A percentile compares a stretch with the other conserved stretches of the same genome.
These are phyloP conservation scores for Typhlichthys subterraneus DNA, from an alignment of 2,797 vertebrate species.

Conservation along the genomic window DNA sequence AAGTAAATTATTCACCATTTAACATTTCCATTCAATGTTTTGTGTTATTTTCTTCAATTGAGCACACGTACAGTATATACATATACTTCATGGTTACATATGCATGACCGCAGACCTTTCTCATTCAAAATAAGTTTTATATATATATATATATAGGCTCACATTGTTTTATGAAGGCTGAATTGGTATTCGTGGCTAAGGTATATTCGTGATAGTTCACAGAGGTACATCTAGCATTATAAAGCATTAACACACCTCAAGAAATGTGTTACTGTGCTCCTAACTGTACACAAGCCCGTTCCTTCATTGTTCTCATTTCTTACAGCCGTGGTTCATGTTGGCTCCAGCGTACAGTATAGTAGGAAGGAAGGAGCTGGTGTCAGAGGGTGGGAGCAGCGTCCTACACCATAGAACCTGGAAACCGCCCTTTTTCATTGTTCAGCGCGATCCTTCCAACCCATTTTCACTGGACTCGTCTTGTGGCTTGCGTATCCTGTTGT, in stretches of 20 bases:
- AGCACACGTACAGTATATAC: too few relatives aligned
- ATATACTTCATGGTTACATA: too few relatives aligned
- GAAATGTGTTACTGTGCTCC: slow-evolving; percentile 25
- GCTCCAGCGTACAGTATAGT: slow-evolving; percentile 76
- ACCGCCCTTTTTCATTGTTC: slow-evolving; percentile 81
- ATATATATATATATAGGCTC: slow-evolving; percentile 4
- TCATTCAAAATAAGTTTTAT: too few relatives aligned
- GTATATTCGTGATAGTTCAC: background rate
- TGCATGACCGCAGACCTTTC: too few relatives aligned
- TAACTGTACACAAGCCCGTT: slow-evolving; percentile 55
- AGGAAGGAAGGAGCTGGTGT: slow-evolving; percentile 79
- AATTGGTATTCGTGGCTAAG: slow-evolving; percentile 12
- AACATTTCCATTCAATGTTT: too few relatives aligned
- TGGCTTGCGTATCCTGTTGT: slow-evolving; percentile 73
- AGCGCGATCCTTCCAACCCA: slow-evolving; percentile 63
- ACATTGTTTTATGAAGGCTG: slow-evolving; percentile 16
- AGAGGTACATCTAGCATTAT: slow-evolving; percentile 22
- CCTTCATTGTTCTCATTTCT: slow-evolving; percentile 74
- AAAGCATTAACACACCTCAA: slow-evolving; percentile 45
- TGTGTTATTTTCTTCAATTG: too few relatives aligned
- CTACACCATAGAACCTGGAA: slow-evolving; percentile 77
- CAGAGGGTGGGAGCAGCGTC: slow-evolving; percentile 75
- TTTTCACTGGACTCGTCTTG: slow-evolving; percentile 68
- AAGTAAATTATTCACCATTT: background rate
- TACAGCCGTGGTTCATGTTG: slow-evolving; percentile 60